Evolutionary conservation across 2,888 invertebrate species (phyloP).

Genomic region (Rhopalosiphum nymphaeae): DNA sequence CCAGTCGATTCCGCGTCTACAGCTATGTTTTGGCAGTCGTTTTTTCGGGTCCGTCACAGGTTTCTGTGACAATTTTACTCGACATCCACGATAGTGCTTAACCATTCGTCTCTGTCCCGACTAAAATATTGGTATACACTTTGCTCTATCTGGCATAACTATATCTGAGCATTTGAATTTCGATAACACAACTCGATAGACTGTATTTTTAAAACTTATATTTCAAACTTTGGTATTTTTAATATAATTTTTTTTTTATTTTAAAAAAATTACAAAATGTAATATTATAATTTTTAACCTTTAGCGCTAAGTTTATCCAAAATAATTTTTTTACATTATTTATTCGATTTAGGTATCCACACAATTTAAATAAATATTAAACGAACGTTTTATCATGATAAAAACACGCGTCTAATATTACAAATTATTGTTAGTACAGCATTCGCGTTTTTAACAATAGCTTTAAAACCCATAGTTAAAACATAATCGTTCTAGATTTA

Average conservation of each 20-base stretch:
- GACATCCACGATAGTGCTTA: not conserved
- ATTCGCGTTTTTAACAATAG: constrained; percentile 41
- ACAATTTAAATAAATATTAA: not conserved
- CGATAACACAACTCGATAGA: not conserved
- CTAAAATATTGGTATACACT: not conserved
- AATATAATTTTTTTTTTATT: not conserved
- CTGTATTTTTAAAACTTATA: not conserved
- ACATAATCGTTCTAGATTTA: constrained; percentile 51
- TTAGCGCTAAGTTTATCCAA: not conserved
- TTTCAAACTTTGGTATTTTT: not conserved
- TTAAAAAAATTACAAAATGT: not conserved
- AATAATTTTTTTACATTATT: not conserved
- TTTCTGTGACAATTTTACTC: constrained; percentile 30
- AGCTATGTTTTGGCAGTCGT: not conserved
- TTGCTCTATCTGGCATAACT: not conserved
- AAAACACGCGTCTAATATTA: not conserved
- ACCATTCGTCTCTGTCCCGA: not conserved
- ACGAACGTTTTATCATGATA: not conserved
- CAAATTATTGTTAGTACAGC: not conserved
- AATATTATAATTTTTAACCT: not conserved
- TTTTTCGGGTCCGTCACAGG: constrained; percentile 25
- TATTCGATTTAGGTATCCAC: not conserved
- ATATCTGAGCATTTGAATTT: not conserved
- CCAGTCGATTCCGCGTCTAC: not conserved
- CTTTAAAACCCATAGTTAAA: not conserved